phyloP scores from a whole-genome alignment of 2,888 invertebrate species.

The Melitaea athalia region DNA sequence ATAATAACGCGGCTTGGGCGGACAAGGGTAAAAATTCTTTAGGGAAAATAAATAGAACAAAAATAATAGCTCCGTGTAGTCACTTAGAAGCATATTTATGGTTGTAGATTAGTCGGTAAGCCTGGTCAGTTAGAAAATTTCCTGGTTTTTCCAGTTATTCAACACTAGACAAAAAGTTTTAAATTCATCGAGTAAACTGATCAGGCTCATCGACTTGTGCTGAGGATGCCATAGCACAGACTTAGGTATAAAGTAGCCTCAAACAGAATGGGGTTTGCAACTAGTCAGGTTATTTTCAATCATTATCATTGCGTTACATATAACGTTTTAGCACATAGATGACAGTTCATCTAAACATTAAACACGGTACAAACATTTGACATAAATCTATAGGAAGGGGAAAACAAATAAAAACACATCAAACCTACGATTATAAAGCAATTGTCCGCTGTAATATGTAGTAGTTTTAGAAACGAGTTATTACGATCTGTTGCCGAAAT shows the following conservation, averaged over 20 bases:
- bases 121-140: conserved; percentile 55
- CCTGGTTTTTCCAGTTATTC: background rate
- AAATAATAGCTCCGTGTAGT: conserved; percentile 78
- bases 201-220: conserved; percentile 54
- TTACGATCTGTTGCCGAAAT: conserved; percentile 83
- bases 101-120: conserved; percentile 62
- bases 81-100: conserved; percentile 78
- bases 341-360: conserved; percentile 70
- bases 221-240: conserved; percentile 67
- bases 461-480: conserved; percentile 53
- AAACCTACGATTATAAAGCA: conserved; percentile 71
- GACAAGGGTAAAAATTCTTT: conserved; percentile 67
- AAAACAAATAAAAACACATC: conserved; percentile 65
- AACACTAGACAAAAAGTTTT: background rate
- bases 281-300: conserved; percentile 70
- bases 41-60: conserved; percentile 70
- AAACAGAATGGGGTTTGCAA: conserved; percentile 65
- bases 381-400: conserved; percentile 62
- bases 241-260: conserved; percentile 58
- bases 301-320: conserved; percentile 80
- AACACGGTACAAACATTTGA: conserved; percentile 66
- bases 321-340: conserved; percentile 80
- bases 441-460: conserved; percentile 61
- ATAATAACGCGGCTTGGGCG: conserved; percentile 77
- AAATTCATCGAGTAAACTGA: conserved; percentile 26